Percentiles rank a stretch among this genome's conserved stretches.
Evolutionary conservation across 2,888 invertebrate genomes (phyloP).

Genomic region (Bembecia ichneumoniformis): DNA sequence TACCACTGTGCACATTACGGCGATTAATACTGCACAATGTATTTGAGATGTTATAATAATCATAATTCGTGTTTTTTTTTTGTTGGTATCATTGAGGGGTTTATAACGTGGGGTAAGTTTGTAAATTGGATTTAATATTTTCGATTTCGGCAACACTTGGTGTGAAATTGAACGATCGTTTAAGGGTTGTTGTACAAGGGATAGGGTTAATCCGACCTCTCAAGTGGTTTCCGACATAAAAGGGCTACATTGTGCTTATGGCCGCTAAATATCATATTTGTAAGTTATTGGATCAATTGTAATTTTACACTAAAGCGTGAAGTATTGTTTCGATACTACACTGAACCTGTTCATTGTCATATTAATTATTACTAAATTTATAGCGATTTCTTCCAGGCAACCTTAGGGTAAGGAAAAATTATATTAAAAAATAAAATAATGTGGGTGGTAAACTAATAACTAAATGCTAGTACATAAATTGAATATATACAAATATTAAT

Average conservation of each 20-base stretch:
- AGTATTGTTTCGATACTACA: too few relatives aligned
- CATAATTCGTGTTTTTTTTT: constrained; percentile 61
- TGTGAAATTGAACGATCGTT: constrained; percentile 68
- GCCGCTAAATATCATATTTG: background rate
- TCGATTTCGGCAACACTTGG: constrained; percentile 60
- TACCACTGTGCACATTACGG: constrained; percentile 47
- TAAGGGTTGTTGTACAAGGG: constrained; percentile 40
- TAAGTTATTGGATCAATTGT: background rate
- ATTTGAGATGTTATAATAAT: constrained; percentile 59
- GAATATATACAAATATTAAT: too few relatives aligned
- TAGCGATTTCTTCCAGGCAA: too few relatives aligned
- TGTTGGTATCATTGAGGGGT: constrained; percentile 57
- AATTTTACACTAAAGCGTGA: background rate
- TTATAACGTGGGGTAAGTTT: constrained; percentile 39
- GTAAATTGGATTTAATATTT: constrained; percentile 72
- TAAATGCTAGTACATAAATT: too few relatives aligned
- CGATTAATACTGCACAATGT: constrained; percentile 61
- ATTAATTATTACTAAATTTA: too few relatives aligned
- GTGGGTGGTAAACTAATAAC: too few relatives aligned
- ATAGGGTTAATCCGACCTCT: constrained; percentile 51
- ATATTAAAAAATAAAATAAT: too few relatives aligned
- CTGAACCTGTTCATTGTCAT: too few relatives aligned
- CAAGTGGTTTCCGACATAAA: constrained; percentile 28
- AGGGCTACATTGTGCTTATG: background rate
- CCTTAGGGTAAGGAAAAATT: too few relatives aligned